Evolutionary conservation across 2,797 vertebrate species (phyloP).

Genomic region (Falco biarmicus): DNA sequence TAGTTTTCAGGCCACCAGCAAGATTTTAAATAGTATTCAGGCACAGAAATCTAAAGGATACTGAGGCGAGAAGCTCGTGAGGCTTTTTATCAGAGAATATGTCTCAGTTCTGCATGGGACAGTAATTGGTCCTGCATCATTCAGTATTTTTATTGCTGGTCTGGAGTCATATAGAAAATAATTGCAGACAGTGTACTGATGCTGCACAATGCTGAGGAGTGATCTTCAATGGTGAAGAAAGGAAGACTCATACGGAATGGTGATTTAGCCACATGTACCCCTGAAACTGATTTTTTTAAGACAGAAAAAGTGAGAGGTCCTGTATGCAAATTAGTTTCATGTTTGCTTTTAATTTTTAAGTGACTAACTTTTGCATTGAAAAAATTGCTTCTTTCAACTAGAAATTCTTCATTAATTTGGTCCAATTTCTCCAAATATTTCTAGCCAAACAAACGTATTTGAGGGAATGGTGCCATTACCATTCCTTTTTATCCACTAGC

Average conservation of each 20-base stretch:
- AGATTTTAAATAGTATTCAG: background rate
- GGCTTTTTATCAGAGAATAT: background rate
- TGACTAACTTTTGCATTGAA: background rate
- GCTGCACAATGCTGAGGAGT: background rate
- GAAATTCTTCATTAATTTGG: background rate
- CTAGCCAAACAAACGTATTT: background rate
- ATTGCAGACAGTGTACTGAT: background rate
- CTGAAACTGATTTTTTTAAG: background rate
- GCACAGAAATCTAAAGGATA: background rate
- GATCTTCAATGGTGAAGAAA: background rate
- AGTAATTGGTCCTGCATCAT: accelerated
- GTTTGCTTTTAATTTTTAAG: background rate
- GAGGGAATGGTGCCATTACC: background rate
- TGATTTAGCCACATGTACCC: background rate
- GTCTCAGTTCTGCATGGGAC: background rate
- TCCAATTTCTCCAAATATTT: background rate
- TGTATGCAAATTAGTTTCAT: background rate
- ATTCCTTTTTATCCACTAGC: background rate
- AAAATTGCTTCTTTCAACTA: background rate
- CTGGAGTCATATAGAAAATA: background rate
- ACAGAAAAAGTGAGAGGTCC: background rate
- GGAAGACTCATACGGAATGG: background rate
- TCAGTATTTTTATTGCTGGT: background rate
- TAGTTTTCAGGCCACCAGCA: background rate
- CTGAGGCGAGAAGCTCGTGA: background rate